Evolutionary conservation across 2,888 invertebrate species (phyloP).

Genomic region (Adelphocoris suturalis): DNA sequence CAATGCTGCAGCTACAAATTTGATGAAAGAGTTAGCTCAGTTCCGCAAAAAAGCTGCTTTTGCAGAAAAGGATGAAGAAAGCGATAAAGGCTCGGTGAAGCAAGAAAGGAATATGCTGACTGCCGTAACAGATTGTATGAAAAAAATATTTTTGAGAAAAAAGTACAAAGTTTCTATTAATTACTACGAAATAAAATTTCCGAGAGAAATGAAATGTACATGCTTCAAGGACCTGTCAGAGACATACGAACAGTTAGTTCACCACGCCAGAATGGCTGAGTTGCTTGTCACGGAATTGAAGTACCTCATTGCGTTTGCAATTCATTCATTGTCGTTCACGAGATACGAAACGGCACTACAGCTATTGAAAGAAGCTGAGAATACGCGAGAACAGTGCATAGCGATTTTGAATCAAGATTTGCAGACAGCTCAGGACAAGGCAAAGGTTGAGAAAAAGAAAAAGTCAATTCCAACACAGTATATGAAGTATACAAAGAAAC

Average conservation of each 20-base stretch:
- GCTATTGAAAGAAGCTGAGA: slow-evolving; percentile 67
- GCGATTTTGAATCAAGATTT: slow-evolving; percentile 64
- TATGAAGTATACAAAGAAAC: slow-evolving; percentile 71
- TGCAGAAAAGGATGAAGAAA: slow-evolving; percentile 57
- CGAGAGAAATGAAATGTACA: slow-evolving; percentile 62
- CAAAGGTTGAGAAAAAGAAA: slow-evolving; percentile 67
- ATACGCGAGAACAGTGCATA: slow-evolving; percentile 63
- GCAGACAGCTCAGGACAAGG: slow-evolving; percentile 66
- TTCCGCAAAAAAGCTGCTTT: slow-evolving; percentile 65
- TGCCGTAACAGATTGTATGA: slow-evolving; percentile 14
- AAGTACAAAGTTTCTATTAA: slow-evolving; percentile 23
- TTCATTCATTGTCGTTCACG: slow-evolving; percentile 55
- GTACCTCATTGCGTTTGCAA: slow-evolving; percentile 65
- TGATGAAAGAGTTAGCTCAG: slow-evolving; percentile 57
- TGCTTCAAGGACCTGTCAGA: slow-evolving; percentile 67
- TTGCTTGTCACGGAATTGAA: slow-evolving; percentile 65
- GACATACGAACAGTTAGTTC: slow-evolving; percentile 67
- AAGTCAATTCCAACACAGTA: slow-evolving; percentile 61
- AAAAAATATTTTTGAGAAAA: slow-evolving; percentile 48
- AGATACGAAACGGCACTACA: slow-evolving; percentile 65
- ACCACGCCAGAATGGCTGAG: slow-evolving; percentile 69
- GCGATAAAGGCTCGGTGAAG: slow-evolving; percentile 46
- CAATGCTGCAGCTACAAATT: background rate
- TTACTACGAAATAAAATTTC: slow-evolving; percentile 42
- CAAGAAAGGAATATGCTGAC: slow-evolving; percentile 46